These are phyloP conservation scores for Megalurothrips usitatus DNA, from an alignment of 2,888 invertebrate species.

Conservation along the genomic window DNA sequence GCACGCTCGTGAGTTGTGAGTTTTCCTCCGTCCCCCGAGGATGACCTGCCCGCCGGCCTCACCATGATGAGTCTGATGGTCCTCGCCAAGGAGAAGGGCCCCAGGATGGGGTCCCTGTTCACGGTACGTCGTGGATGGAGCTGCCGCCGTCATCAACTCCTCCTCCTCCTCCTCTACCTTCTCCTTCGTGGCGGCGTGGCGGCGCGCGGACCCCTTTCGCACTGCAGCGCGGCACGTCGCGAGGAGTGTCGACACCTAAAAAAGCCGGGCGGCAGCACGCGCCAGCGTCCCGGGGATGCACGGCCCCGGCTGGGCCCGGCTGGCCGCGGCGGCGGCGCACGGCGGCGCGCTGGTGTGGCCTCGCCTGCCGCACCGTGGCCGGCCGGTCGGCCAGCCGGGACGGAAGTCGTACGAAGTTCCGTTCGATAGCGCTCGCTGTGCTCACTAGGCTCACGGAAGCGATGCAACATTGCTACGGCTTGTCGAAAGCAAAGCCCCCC, in stretches of 20 bases:
- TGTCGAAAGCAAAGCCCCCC: not conserved
- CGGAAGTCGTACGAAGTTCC: not conserved
- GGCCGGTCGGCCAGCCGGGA: not conserved
- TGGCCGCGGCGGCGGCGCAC: too few relatives aligned
- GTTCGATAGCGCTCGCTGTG: not conserved
- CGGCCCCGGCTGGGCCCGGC: too few relatives aligned
- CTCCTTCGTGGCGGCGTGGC: too few relatives aligned
- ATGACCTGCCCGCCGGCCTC: not conserved
- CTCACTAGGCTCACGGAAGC: constrained; percentile 2
- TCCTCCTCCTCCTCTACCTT: too few relatives aligned
- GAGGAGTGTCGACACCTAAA: too few relatives aligned
- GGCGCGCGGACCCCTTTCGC: too few relatives aligned
- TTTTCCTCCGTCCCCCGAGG: not conserved
- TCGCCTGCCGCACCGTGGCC: too few relatives aligned
- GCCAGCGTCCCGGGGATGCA: too few relatives aligned
- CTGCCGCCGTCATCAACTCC: too few relatives aligned
- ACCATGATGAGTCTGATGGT: constrained; percentile 34
- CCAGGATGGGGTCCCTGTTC: constrained; percentile 36
- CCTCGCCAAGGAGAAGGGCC: constrained; percentile 34
- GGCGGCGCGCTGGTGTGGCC: not conserved
- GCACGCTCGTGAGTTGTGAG: not conserved
- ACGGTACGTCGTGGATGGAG: constrained; percentile 34
- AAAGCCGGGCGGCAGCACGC: too few relatives aligned
- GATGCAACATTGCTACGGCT: too few relatives aligned
- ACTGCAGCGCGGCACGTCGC: too few relatives aligned